Evolutionary conservation across 2,113 vertebrate species (phyloP), one percentile per base, ranked within the genome.

Genomic region (Ptilonorhynchus violaceus): DNA sequence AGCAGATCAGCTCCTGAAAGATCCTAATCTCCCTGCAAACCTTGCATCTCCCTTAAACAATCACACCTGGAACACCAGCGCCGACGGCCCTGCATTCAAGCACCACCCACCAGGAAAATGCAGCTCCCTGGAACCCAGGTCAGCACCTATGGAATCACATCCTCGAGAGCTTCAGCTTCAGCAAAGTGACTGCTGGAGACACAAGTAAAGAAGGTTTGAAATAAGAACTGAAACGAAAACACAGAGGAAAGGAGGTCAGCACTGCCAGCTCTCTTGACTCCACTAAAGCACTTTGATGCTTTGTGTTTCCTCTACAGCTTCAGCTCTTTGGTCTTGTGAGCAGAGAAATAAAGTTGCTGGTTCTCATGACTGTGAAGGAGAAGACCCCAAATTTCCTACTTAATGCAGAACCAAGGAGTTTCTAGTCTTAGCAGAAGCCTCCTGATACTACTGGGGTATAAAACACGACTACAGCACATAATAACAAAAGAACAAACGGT

Each of bases 221-320:
- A 78, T 59, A 42, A 75, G 69, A 93, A 30, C 31, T 62, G 46
- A 37, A 88, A 62, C 10, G n/a, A 69, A 93, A 92, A 69, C 78
- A 42, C 33, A 83, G 85, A 47, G 67, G 66, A 92, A 83, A 83
- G n/a, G 42, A 94, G 59, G 70, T 90, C 88, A 93, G 52, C 64
- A 17, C 19, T 60, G 72, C 59, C 72, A 88, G 67, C 33, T 90
- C 75, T 77, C 68, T 39, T 44, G 37, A 56, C 76, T 93, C 60
- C 35, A 58, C 28, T 27, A 23, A 67, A 79, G 24, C 21, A 37
- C 59, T 96, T 73, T 79, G 67, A 66, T 80, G 35, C 15, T 73
- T 89, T 28, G 10, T 10, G 13, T 70, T 68, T 52, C 50, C 55
- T 85, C 79, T 39, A 20, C 59, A 81, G 46, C 46, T 92, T 79